These are phyloP conservation scores for Trichonephila clavata DNA, from an alignment of 1,140 invertebrate genomes.

Conservation along the genomic window DNA sequence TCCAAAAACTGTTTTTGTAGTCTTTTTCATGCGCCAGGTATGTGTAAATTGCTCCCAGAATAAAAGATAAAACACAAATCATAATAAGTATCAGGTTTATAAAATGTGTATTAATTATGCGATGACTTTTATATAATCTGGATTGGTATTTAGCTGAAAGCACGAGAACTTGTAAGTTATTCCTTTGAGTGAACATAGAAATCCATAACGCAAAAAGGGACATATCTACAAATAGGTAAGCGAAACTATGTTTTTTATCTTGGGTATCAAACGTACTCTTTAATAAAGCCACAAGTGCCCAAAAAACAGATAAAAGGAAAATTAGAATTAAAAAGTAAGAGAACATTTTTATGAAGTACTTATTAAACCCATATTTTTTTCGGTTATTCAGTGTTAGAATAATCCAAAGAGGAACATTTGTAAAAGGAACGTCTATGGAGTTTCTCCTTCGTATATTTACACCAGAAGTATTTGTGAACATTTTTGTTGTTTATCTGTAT, in stretches of 20 bases:
- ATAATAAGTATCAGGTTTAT: neutral
- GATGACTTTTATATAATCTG: neutral
- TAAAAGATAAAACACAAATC: neutral
- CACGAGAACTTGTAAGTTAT: neutral
- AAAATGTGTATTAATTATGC: neutral
- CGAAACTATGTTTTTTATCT: neutral
- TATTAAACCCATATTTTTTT: too few relatives aligned
- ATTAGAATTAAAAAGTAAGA: too few relatives aligned
- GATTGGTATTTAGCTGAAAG: neutral
- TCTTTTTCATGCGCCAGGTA: neutral
- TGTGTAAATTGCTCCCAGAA: neutral
- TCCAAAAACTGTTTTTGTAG: neutral
- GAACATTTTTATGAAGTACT: too few relatives aligned
- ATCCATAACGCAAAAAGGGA: too few relatives aligned
- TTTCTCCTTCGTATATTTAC: neutral
- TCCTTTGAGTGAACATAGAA: too few relatives aligned
- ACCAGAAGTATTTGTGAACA: neutral
- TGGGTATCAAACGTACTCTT: neutral
- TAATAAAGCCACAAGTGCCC: neutral
- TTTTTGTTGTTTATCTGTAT: too few relatives aligned
- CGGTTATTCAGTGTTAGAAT: too few relatives aligned
- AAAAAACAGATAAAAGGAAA: too few relatives aligned
- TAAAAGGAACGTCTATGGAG: neutral
- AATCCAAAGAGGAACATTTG: too few relatives aligned
- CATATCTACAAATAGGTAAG: too few relatives aligned